Conservation (phyloP, 2,797 vertebrate species). For the Eleutherodactylus coqui region DNA sequence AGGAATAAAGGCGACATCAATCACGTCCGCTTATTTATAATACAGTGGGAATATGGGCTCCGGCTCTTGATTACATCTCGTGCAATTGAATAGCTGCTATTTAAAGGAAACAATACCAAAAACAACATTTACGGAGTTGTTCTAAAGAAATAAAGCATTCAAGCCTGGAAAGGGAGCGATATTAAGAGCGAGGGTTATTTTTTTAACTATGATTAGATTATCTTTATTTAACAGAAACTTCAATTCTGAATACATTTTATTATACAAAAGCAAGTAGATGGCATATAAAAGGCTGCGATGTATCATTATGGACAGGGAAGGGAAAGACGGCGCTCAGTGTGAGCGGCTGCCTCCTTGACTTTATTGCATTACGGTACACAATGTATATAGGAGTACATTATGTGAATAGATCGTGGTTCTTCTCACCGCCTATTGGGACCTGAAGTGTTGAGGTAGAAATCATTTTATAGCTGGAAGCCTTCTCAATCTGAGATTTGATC, state of each 20-base stretch:
- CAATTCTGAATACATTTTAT: neutral
- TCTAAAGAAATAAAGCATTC: conserved; percentile 2
- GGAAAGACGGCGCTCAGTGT: neutral
- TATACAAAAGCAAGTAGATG: neutral
- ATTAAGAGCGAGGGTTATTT: neutral
- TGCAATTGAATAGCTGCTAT: neutral
- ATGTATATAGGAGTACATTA: no score
- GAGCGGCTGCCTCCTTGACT: neutral
- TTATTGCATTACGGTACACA: no score
- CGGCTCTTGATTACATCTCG: conserved; percentile 8
- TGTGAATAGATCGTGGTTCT: no score
- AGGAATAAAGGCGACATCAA: conserved; percentile 37
- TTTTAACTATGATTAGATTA: neutral
- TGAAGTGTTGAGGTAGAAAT: no score
- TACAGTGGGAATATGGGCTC: neutral
- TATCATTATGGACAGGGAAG: neutral
- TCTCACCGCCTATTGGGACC: no score
- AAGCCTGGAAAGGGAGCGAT: neutral
- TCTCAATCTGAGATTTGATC: no score
- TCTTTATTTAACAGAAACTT: neutral
- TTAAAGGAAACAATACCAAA: conserved; percentile 34
- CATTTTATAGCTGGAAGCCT: no score
- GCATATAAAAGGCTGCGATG: neutral
- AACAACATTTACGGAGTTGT: conserved; percentile 17
- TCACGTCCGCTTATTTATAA: conserved; percentile 23